Conservation (phyloP, 2,888 invertebrate species). For the Mesoligia furuncula region DNA sequence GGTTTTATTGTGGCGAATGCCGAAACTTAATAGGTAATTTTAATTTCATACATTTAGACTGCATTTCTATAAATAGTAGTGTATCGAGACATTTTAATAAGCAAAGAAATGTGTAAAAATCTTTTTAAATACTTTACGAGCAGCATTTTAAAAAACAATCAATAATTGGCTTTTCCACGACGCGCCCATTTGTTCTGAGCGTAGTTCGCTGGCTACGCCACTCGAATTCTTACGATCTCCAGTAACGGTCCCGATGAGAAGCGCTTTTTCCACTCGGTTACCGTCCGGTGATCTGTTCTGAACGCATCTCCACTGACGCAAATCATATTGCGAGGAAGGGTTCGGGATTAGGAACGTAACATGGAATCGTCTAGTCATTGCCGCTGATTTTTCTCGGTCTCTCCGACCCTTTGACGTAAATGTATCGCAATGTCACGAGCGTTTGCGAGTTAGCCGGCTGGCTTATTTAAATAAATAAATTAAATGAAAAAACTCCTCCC, state of each 20-base stretch:
- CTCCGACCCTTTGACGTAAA: constrained; percentile 64
- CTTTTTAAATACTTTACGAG: not conserved
- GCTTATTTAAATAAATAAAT: constrained; percentile 48
- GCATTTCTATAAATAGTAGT: not conserved
- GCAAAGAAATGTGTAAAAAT: not conserved
- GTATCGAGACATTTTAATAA: not conserved
- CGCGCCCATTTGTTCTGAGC: constrained; percentile 57
- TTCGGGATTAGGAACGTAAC: constrained; percentile 84
- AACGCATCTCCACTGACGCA: constrained; percentile 90
- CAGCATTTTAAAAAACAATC: constrained; percentile 34
- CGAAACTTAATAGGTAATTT: not conserved
- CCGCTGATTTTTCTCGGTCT: constrained; percentile 83
- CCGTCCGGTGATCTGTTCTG: constrained; percentile 88
- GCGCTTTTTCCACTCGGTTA: constrained; percentile 90
- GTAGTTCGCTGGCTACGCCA: constrained; percentile 70
- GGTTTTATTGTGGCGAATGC: constrained; percentile 23
- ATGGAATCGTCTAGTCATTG: constrained; percentile 85
- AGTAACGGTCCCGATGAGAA: constrained; percentile 86
- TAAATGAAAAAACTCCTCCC: constrained; percentile 14
- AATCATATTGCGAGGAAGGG: constrained; percentile 90
- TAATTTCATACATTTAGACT: not conserved
- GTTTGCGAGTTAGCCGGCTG: constrained; percentile 57
- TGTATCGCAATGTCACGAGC: constrained; percentile 71
- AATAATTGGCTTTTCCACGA: constrained; percentile 49
- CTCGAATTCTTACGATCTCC: constrained; percentile 80